phyloP scores from a whole-genome alignment of 2,888 invertebrate genomes.

The Microchrysa polita region DNA sequence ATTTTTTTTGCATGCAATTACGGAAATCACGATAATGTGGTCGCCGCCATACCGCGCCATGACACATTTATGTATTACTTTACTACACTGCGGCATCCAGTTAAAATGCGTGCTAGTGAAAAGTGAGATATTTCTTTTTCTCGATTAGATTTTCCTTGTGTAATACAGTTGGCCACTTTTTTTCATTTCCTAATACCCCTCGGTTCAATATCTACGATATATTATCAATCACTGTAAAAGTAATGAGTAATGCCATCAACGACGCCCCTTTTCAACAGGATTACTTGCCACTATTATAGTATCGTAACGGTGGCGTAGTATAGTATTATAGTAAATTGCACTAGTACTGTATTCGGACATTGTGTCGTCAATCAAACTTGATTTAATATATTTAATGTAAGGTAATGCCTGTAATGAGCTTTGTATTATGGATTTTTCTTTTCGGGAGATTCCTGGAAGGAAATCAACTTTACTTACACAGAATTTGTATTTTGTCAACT shows the following conservation, averaged over 20 bases:
- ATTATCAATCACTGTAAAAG: background rate
- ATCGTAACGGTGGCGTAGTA: no score
- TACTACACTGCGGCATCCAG: background rate
- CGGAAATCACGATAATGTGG: background rate
- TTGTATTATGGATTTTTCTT: constrained; percentile 23
- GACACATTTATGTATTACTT: background rate
- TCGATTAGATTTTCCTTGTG: no score
- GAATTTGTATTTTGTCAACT: background rate
- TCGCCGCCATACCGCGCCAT: background rate
- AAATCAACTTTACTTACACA: background rate
- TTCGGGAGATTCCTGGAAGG: background rate
- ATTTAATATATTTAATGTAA: constrained; percentile 32
- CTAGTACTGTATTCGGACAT: background rate
- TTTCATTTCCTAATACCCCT: no score
- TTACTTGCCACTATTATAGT: background rate
- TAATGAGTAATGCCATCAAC: background rate
- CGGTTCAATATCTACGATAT: background rate
- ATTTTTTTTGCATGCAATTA: constrained; percentile 11
- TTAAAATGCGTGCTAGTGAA: no score
- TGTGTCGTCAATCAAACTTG: constrained; percentile 30
- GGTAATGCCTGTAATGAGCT: constrained; percentile 14
- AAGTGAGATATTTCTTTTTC: no score
- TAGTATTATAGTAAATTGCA: background rate
- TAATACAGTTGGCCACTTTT: no score
- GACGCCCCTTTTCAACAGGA: background rate